These are phyloP conservation scores for Hyperoplus immaculatus DNA, from an alignment of 2,797 vertebrate genomes.

Conservation along the genomic window DNA sequence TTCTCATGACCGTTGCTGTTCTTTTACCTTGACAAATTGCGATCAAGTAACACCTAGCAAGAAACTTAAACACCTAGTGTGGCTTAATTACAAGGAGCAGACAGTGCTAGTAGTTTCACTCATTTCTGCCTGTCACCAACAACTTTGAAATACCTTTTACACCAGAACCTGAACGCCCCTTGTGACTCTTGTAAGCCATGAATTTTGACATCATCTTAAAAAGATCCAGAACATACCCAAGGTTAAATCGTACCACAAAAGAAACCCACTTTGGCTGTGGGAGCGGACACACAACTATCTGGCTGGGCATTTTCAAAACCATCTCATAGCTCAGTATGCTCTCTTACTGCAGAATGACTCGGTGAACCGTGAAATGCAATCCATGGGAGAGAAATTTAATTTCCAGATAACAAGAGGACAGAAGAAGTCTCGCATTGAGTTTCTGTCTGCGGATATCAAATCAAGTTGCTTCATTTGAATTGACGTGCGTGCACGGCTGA, in stretches of 20 bases:
- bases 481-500: conserved; percentile 59
- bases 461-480: conserved; percentile 75
- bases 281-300: conserved; percentile 43
- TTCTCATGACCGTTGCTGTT: conserved; percentile 24
- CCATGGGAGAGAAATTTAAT: conserved; percentile 77
- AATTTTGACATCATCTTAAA: conserved; percentile 3
- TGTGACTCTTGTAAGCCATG: background rate
- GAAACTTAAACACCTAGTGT: conserved; percentile 6
- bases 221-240: background rate
- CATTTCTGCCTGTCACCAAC: background rate
- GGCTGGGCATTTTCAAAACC: conserved; percentile 50
- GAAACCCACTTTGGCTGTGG: conserved; percentile 33
- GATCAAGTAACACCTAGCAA: conserved; percentile 17
- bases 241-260: background rate
- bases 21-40: conserved; percentile 17
- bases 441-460: conserved; percentile 78
- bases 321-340: conserved; percentile 55
- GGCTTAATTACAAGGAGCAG: conserved; percentile 20
- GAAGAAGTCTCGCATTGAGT: conserved; percentile 72
- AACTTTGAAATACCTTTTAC: conserved; percentile 5
- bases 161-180: conserved; percentile 15
- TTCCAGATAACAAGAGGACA: conserved; percentile 80
- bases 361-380: conserved; percentile 80
- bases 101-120: conserved; percentile 1
- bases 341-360: conserved; percentile 70